A percentile compares a stretch with the other conserved stretches of the same genome.
Evolutionary conservation across 2,888 invertebrate species (phyloP).

Genomic region (Atethmia centrago): DNA sequence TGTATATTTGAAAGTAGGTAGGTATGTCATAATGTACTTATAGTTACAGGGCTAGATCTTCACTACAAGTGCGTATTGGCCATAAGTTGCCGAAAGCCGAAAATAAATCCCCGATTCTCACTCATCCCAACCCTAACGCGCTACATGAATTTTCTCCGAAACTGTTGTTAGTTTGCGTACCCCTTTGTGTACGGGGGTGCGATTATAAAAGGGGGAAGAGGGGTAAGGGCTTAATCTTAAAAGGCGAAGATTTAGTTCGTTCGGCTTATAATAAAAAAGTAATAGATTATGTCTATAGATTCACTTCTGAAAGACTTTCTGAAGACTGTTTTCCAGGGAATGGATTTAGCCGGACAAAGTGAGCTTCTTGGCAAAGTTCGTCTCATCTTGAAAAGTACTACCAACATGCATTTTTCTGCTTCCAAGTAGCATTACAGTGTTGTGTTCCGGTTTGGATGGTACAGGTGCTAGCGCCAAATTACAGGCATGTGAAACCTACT

Average conservation of each 20-base stretch:
- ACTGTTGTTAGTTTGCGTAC: constrained; percentile 31
- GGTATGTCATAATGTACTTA: no score
- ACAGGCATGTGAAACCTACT: no score
- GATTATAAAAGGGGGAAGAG: constrained; percentile 25
- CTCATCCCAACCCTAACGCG: constrained; percentile 24
- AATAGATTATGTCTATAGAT: constrained; percentile 28
- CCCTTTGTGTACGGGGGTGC: constrained; percentile 21
- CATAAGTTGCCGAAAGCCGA: background rate
- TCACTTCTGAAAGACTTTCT: constrained; percentile 11
- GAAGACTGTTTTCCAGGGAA: background rate
- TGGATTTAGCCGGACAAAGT: background rate
- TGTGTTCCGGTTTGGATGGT: background rate
- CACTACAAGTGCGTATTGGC: no score
- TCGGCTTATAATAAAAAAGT: constrained; percentile 21
- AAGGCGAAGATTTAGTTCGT: constrained; percentile 36
- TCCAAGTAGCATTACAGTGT: background rate
- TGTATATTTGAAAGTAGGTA: background rate
- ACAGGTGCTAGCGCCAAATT: no score
- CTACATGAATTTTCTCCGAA: constrained; percentile 21
- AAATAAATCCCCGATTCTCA: constrained; percentile 3
- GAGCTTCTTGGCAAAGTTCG: no score
- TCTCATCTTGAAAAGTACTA: background rate
- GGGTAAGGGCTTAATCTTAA: constrained; percentile 37
- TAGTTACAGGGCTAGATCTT: background rate
- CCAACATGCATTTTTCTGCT: background rate